Percentiles rank a stretch among this genome's conserved stretches.
Conservation (phyloP, 2,797 vertebrate genomes). For the Hirundo rustica region DNA sequence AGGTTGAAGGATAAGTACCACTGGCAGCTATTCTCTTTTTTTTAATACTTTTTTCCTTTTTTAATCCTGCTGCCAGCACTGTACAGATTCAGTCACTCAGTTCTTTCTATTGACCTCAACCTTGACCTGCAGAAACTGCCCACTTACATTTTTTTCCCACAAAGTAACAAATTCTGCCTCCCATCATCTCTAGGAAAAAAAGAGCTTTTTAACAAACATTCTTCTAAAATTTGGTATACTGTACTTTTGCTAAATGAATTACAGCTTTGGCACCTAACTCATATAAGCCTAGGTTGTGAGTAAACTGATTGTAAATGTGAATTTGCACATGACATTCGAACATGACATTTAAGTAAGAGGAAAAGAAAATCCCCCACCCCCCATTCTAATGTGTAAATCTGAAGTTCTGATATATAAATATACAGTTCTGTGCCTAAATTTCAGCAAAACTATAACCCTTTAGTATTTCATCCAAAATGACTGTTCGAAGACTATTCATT, state of each 20-base stretch:
- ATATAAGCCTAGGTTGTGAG: background rate
- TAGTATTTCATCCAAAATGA: slow-evolving; percentile 14
- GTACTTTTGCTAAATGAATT: slow-evolving; percentile 20
- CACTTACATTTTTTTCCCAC: slow-evolving; percentile 47
- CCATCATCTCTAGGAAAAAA: background rate
- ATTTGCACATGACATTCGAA: background rate
- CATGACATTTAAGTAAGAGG: background rate
- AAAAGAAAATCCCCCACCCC: background rate
- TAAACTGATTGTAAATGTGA: slow-evolving; percentile 18
- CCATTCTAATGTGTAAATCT: background rate
- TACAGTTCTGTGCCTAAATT: background rate
- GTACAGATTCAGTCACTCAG: slow-evolving; percentile 46
- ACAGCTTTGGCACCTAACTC: background rate
- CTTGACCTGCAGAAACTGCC: slow-evolving; percentile 57
- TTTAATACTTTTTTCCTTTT: slow-evolving; percentile 8
- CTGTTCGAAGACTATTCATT: slow-evolving; percentile 19
- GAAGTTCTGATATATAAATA: background rate
- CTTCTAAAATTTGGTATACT: background rate
- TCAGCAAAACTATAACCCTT: background rate
- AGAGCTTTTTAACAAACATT: slow-evolving; percentile 18
- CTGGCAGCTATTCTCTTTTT: slow-evolving; percentile 28
- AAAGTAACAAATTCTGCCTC: slow-evolving; percentile 5
- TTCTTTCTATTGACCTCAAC: slow-evolving; percentile 55
- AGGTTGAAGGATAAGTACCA: slow-evolving; percentile 50
- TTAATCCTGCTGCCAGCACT: slow-evolving; percentile 42